phyloP scores from a whole-genome alignment of 2,113 vertebrate genomes.

The Cebidichthys violaceus region DNA sequence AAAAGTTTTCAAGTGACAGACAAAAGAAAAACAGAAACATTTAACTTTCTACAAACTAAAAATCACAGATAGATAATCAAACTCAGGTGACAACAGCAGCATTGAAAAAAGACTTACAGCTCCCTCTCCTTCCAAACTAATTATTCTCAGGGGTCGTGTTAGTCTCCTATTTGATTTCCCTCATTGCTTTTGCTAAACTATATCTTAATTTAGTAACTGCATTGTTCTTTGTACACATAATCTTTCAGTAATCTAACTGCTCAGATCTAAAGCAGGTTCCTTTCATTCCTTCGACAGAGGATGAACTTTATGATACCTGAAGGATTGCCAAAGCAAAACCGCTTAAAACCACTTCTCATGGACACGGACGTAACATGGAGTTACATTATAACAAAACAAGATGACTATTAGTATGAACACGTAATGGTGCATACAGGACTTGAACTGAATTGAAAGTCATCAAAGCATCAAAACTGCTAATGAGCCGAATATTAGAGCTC shows the following conservation, averaged over 20 bases:
- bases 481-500: slow-evolving; percentile 37
- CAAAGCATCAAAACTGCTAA: background rate
- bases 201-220: slow-evolving; percentile 68
- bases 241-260: slow-evolving; percentile 49
- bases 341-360: slow-evolving; percentile 84
- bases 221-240: slow-evolving; percentile 68
- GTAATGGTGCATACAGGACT: background rate
- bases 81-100: slow-evolving; percentile 82
- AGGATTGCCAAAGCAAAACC: slow-evolving; percentile 73
- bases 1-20: slow-evolving; percentile 79
- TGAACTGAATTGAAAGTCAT: slow-evolving; percentile 8
- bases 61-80: slow-evolving; percentile 74
- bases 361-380: slow-evolving; percentile 15
- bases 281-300: slow-evolving; percentile 44
- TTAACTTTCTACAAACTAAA: slow-evolving; percentile 68
- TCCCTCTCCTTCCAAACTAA: slow-evolving; percentile 65
- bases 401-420: slow-evolving; percentile 8
- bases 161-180: slow-evolving; percentile 60
- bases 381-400: slow-evolving; percentile 11
- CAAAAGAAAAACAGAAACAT: slow-evolving; percentile 62
- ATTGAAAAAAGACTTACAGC: slow-evolving; percentile 74
- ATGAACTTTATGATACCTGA: slow-evolving; percentile 64
- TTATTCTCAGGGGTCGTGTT: slow-evolving; percentile 58
- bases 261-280: slow-evolving; percentile 50
- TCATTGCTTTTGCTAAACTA: slow-evolving; percentile 64